Base-by-base conservation (phyloP, 1,140 invertebrate species). In the Bombus picipes region DNA sequence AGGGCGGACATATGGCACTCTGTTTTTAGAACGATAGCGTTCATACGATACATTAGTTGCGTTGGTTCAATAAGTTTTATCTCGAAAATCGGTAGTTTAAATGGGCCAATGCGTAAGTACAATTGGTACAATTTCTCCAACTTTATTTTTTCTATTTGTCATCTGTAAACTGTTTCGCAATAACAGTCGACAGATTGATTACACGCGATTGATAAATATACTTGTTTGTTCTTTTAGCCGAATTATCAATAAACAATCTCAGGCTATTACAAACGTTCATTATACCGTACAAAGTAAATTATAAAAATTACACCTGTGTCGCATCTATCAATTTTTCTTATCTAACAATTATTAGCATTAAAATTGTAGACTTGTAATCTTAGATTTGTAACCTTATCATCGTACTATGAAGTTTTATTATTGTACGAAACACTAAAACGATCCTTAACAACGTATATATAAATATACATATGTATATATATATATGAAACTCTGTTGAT, bases 1-100 rank as follows among this genome's bases (percentile, higher is more conserved):
- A 18, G 3, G 25, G 10, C 22, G 41, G 72, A 82, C 32, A 82
- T 82, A 82, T 82, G 81, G 81, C 81, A 82, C 81, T 65, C 5
- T 32, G 25, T 70, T 47, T 25, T 28, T 18, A 13, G 13, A 41
- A 68, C 47, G 32, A 66, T 47, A 79, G 2, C n/a, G 62, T 41
- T 13, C 25, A 18, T 9, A n/a, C 12, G 62, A 47, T 47, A 28
- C 28, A 22, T 53, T 2, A 41, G 5, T 79, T 80, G 32, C 5
- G 8, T 79, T n/a, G 18, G 37, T 34, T 15, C 57, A 22, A 70
- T 6, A n/a, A 22, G 13, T n/a, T 37, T 39, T 3, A 39, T 71
- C 39, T 22, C 3, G 18, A 2, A 34, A 66, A n/a, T 75, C 34
- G 34, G 41, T 53, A 53, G 28, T 53, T 83, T 1, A 68, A 53